Percentiles rank a stretch among this genome's conserved stretches.
These are phyloP conservation scores for Chrysotoxum bicinctum DNA, from an alignment of 2,888 invertebrate species.

Conservation along the genomic window DNA sequence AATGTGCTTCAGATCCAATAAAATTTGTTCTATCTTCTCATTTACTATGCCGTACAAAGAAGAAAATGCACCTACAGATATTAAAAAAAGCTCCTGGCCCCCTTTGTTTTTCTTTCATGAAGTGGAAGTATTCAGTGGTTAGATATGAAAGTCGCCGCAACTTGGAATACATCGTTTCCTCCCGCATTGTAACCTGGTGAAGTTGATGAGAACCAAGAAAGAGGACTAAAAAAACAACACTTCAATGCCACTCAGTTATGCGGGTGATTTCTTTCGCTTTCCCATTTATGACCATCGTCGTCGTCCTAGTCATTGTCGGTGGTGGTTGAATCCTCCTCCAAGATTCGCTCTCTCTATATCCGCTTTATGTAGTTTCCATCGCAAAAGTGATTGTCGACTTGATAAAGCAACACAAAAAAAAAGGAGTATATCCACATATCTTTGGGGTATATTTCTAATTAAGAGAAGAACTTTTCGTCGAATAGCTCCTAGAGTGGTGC, in stretches of 20 bases:
- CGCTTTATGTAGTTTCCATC: conserved; percentile 28
- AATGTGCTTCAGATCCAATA: not conserved
- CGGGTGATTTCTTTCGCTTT: conserved; percentile 70
- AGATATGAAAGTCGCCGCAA: conserved; percentile 31
- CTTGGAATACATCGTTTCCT: conserved; percentile 6
- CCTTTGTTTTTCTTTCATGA: conserved; percentile 17
- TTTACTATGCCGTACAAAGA: not conserved
- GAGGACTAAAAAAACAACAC: conserved; percentile 33
- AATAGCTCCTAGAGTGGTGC: conserved; percentile 63
- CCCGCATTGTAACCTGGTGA: conserved; percentile 14
- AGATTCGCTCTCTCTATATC: conserved; percentile 12
- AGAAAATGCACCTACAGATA: not conserved
- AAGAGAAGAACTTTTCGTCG: conserved; percentile 70
- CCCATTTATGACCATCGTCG: conserved; percentile 60
- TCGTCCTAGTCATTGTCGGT: conserved; percentile 13
- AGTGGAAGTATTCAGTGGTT: conserved; percentile 34
- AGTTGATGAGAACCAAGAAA: conserved; percentile 27
- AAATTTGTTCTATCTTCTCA: not conserved
- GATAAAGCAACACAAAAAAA: not conserved
- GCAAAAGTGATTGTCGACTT: not conserved
- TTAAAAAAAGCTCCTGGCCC: not conserved
- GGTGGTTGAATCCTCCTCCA: conserved; percentile 32
- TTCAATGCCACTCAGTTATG: conserved; percentile 62
- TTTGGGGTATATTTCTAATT: conserved; percentile 72
- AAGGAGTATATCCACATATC: conserved; percentile 58